Evolutionary conservation across 1,140 invertebrate species (phyloP), one percentile per base, ranked within the genome.

Genomic region (Colletes gigas): DNA sequence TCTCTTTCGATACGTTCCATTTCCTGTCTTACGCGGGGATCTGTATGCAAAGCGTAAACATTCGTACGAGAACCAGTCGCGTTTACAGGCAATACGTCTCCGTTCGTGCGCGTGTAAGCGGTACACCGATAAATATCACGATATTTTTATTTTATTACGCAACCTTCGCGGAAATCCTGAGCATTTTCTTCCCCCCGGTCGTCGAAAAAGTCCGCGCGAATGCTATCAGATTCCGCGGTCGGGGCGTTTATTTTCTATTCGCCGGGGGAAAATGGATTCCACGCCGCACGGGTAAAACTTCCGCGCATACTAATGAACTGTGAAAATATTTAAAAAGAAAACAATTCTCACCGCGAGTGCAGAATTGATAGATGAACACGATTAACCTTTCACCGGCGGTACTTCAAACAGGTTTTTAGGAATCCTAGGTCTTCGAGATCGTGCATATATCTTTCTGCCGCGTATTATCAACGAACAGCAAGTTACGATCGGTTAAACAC

Each of bases 351-450:
- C 41, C n/a, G 17, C 17, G 63, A 66, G 63, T 47, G 63, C 19
- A 66, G 63, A 66, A 66, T 12, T 47, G 41, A 66, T 47, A 47
- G 41, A 66, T 47, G 63, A 66, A 19, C 63, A 41, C 15, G 63
- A 63, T 41, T 30, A 66, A 19, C 63, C 63, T 57, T 9, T 47
- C 63, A 66, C 41, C 41, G 63, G n/a, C 63, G 41, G 41, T n/a
- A 8, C 10, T 17, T n/a, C 7, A 44, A 66, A 66, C 63, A 66
- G 63, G 63, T 66, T 66, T 47, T 66, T 66, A 66, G 41, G 63
- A 66, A 66, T 66, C 19, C 17, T 44, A 9, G 17, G 15, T n/a
- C 41, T 41, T 12, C 39, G 44, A 47, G 41, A 17, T 3, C 10
- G 63, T 47, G 8, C 12, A 9, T 6, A 47, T 6, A 47, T 17